These are phyloP conservation scores for Caenorhabditis afra DNA, from an alignment of 2,888 invertebrate species.

Conservation along the genomic window DNA sequence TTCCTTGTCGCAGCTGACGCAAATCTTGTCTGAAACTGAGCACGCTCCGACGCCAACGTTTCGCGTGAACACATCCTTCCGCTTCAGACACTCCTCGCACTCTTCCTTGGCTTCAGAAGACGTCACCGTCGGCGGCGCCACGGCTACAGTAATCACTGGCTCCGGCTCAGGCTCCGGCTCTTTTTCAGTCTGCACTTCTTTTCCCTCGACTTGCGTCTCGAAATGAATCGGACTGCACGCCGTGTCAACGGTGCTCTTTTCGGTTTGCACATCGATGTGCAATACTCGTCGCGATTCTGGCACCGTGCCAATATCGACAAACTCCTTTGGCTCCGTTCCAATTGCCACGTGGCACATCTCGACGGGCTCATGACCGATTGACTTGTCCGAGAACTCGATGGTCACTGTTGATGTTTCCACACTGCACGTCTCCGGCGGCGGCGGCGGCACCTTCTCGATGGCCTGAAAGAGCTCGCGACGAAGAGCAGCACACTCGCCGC, in stretches of 20 bases:
- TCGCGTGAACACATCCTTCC: conserved; percentile 61
- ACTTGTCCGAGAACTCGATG: conserved; percentile 24
- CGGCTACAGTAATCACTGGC: conserved; percentile 11
- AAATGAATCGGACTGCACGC: conserved; percentile 62
- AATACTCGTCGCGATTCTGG: background rate
- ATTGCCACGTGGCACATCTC: conserved; percentile 41
- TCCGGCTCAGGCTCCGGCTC: background rate
- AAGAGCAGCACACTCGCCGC: conserved; percentile 66
- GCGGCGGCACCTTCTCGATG: conserved; percentile 51
- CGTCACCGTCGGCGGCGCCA: background rate
- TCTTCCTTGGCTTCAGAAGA: background rate
- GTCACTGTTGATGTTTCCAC: conserved; percentile 32
- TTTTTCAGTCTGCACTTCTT: conserved; percentile 6
- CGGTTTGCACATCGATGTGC: conserved; percentile 44
- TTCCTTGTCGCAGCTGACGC: conserved; percentile 64
- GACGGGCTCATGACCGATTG: conserved; percentile 18
- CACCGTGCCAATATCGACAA: conserved; percentile 32
- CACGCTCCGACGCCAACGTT: conserved; percentile 69
- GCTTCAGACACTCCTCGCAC: conserved; percentile 56
- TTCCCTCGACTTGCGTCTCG: conserved; percentile 6
- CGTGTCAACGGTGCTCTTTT: conserved; percentile 27
- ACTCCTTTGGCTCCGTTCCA: conserved; percentile 47
- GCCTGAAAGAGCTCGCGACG: conserved; percentile 52
- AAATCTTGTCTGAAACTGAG: conserved; percentile 64
- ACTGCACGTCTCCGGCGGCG: conserved; percentile 33